Percentiles rank a stretch among this genome's conserved stretches.
phyloP scores from a whole-genome alignment of 2,113 vertebrate species.

The Illadopsis cleaveri region DNA sequence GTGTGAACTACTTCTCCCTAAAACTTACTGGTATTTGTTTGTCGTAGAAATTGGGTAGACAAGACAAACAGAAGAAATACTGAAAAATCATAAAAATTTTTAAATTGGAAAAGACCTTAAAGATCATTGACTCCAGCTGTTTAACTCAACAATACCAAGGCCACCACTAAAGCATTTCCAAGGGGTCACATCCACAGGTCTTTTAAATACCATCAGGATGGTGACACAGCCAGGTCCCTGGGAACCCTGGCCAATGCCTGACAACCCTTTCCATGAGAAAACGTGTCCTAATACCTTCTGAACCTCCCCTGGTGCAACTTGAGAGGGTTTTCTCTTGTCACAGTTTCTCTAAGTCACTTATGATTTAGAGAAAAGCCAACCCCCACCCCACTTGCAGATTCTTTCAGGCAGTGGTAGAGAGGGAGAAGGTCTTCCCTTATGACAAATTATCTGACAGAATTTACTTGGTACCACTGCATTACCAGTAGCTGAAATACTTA shows the following conservation, averaged over 20 bases:
- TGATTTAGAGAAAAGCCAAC: background rate
- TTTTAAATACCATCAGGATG: background rate
- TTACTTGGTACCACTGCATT: background rate
- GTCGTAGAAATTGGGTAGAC: background rate
- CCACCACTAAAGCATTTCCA: background rate
- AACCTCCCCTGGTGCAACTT: background rate
- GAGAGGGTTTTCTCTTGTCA: background rate
- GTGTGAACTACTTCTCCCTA: background rate
- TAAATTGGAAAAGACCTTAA: background rate
- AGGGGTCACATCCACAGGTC: background rate
- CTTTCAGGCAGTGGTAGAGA: background rate
- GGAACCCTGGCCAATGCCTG: background rate
- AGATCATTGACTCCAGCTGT: background rate
- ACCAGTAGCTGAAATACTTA: background rate
- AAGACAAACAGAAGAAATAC: background rate
- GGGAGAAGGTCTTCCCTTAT: background rate
- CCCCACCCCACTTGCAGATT: background rate
- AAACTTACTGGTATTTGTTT: background rate
- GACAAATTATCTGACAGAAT: background rate
- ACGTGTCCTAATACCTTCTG: background rate
- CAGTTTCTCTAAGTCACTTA: background rate
- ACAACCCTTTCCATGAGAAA: background rate
- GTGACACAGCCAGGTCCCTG: background rate
- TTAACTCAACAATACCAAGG: background rate
- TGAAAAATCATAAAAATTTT: background rate